These are phyloP conservation scores for Trilocha varians DNA, from an alignment of 2,888 invertebrate genomes.

Conservation along the genomic window DNA sequence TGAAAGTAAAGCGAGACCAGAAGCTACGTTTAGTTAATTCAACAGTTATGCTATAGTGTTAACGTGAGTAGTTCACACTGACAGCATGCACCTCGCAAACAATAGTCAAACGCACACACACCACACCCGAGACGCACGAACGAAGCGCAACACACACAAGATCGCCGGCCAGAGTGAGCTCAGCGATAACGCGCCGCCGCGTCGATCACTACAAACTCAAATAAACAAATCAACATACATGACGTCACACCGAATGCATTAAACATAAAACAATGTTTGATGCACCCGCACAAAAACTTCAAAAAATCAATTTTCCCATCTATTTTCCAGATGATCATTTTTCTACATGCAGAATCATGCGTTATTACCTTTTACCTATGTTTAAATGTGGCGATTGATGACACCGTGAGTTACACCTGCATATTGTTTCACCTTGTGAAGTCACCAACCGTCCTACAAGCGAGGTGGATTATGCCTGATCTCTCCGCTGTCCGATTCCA, in stretches of 20 bases:
- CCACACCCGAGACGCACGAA: constrained; percentile 40
- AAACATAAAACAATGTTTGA: constrained; percentile 1
- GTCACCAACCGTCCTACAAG: too few species aligned
- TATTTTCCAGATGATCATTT: not conserved
- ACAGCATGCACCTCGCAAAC: constrained; percentile 45
- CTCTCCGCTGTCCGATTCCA: too few species aligned
- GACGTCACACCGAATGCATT: constrained; percentile 3
- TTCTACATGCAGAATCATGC: not conserved
- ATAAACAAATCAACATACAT: constrained; percentile 36
- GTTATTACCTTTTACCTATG: not conserved
- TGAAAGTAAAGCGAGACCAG: constrained; percentile 29
- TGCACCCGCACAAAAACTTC: constrained; percentile 1
- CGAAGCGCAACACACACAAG: constrained; percentile 63
- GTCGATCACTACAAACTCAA: constrained; percentile 49
- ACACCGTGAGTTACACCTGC: too few species aligned
- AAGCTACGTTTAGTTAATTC: constrained; percentile 20
- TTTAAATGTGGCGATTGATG: too few species aligned
- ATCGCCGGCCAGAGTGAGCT: constrained; percentile 71
- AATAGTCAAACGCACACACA: constrained; percentile 42
- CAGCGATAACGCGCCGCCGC: constrained; percentile 24
- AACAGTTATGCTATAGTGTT: not conserved
- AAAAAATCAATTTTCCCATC: not conserved
- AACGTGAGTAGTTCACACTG: constrained; percentile 7
- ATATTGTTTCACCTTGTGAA: too few species aligned
- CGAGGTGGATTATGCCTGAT: too few species aligned